These are phyloP conservation scores for Upupa epops DNA, from an alignment of 2,113 vertebrate genomes.

Conservation along the genomic window DNA sequence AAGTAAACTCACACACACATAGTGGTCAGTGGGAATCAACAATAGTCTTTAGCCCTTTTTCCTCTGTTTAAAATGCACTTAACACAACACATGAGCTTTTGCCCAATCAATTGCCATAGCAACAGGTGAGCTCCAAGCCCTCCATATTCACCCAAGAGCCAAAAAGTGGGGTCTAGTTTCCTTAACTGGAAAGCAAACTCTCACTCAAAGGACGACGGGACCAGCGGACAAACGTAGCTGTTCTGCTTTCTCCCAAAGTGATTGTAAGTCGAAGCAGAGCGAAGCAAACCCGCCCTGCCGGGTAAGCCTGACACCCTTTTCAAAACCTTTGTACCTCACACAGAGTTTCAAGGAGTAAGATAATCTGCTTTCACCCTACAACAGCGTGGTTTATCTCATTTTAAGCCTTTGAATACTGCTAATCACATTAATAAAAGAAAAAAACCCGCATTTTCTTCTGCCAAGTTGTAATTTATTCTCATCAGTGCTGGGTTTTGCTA, in stretches of 20 bases:
- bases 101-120: neutral
- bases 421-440: neutral
- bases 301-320: neutral
- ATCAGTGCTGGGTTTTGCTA: neutral
- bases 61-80: neutral
- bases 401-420: neutral
- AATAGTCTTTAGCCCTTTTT: neutral
- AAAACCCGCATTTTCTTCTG: neutral
- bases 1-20: conserved; percentile 28
- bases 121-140: neutral
- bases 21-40: neutral
- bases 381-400: neutral
- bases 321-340: neutral
- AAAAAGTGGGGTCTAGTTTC: neutral
- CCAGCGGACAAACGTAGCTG: neutral
- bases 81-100: neutral
- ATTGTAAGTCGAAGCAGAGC: neutral
- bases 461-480: neutral
- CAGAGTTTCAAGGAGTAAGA: neutral
- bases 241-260: neutral
- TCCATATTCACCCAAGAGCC: neutral
- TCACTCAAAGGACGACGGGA: neutral
- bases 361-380: neutral
- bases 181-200: neutral
- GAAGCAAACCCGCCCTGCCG: neutral